Percentiles rank a stretch among this genome's conserved stretches.
These are phyloP conservation scores for Phataginus tetradactyla DNA, from an alignment of 2,797 vertebrate genomes.

Conservation along the genomic window DNA sequence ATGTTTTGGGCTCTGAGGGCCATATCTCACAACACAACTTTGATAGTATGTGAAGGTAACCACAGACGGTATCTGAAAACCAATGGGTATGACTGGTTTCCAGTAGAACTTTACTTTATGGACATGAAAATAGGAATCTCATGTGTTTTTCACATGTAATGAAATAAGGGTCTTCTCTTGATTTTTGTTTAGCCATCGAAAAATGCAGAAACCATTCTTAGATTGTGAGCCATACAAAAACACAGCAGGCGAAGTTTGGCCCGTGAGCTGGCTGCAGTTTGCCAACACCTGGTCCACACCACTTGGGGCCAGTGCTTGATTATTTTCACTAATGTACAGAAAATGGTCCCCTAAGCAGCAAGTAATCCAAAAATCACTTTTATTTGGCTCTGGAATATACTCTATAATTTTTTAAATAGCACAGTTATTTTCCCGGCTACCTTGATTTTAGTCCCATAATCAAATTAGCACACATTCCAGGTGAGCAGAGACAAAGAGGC, in stretches of 20 bases:
- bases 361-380: conserved; percentile 39
- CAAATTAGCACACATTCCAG: conserved; percentile 50
- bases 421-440: neutral
- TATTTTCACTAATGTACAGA: conserved; percentile 17
- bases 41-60: neutral
- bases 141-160: neutral
- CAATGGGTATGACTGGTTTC: neutral
- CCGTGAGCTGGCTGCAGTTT: neutral
- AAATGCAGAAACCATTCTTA: neutral
- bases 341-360: neutral
- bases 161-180: conserved; percentile 5
- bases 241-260: neutral
- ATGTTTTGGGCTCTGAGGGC: neutral
- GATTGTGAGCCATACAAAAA: neutral
- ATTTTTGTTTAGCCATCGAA: neutral
- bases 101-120: neutral
- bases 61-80: neutral
- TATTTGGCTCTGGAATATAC: neutral
- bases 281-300: neutral
- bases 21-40: neutral
- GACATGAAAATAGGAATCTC: neutral
- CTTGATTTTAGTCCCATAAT: conserved; percentile 41
- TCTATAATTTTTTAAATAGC: conserved; percentile 41
- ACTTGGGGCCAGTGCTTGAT: neutral
- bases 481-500: conserved; percentile 43